Base-by-base conservation (phyloP, 2,888 invertebrate species). In the Zootermopsis nevadensis region DNA sequence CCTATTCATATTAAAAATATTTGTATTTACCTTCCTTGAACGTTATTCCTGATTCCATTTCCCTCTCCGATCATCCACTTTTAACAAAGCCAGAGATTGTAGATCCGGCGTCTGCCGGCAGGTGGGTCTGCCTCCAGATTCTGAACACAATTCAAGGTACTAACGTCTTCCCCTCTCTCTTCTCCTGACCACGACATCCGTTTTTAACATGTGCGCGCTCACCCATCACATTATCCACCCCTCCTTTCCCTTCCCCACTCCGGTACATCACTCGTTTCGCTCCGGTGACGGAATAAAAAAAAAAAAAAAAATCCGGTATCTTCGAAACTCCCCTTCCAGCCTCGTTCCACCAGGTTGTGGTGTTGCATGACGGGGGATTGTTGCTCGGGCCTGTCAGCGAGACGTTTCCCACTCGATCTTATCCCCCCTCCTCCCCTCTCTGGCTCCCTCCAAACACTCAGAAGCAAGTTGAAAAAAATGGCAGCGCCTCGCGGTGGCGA, bases 371-470 rank as follows among this genome's bases (percentile, higher is more conserved):
- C 38, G 74, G 74, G 74, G 31, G 74, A 33, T 66, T 66, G 66
- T 66, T 66, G 30, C 66, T 66, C 27, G 76, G 42, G 55, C 77
- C 85, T 85, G 85, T 85, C 85, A 85, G 82, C 85, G 85, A 82
- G 82, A 82, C 84, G 82, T 84, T 85, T 83, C 72, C 84, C 83
- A 83, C 83, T 79, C 83, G 85, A 84, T 85, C 85, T 85, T 85
- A 84, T 76, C 80, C 82, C 67, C 76, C 82, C 10, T 84, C 86
- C 85, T 82, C 86, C 86, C 86, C 87, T 86, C 86, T 86, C 86
- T 85, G 91, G 91, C 92, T 91, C 92, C 92, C 91, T 91, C 91
- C 90, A 90, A 89, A 90, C 89, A 90, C 90, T 90, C 89, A 89
- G 83, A 67, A 83, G 83, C 48, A 79, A 83, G 79, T 35, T 77